phyloP scores from a whole-genome alignment of 1,140 invertebrate genomes.

The Hycleus phaleratus region DNA sequence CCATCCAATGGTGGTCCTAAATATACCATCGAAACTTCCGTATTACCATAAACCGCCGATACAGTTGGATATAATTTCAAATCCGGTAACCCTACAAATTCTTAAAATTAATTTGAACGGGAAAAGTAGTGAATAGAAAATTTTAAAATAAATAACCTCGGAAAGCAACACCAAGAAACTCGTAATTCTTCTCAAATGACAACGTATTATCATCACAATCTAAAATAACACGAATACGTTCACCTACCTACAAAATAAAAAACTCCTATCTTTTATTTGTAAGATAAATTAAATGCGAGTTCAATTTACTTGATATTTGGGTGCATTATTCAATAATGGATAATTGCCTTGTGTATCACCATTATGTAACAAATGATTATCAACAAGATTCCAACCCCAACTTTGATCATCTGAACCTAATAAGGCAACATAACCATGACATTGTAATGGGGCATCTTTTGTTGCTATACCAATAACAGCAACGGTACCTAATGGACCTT shows the following conservation, averaged over 20 bases:
- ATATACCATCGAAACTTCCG: constrained; percentile 99
- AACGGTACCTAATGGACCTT: constrained; percentile 93
- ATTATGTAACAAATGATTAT: constrained; percentile 95
- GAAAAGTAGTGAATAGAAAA: background rate
- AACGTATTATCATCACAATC: constrained; percentile 96
- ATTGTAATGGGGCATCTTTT: constrained; percentile 82
- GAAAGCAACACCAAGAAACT: constrained; percentile 97
- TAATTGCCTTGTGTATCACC: constrained; percentile 93
- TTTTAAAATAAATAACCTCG: constrained; percentile 52
- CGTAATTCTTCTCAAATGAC: constrained; percentile 97
- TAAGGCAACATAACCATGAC: constrained; percentile 90
- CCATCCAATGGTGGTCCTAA: constrained; percentile 90
- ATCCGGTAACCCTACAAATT: constrained; percentile 74
- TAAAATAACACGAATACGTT: constrained; percentile 91
- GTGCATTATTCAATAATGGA: constrained; percentile 92
- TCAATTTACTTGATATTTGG: constrained; percentile 84
- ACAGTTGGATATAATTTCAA: constrained; percentile 92
- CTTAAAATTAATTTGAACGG: background rate
- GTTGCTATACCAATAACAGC: constrained; percentile 94
- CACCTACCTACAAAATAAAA: constrained; percentile 70
- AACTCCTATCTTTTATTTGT: background rate
- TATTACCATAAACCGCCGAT: constrained; percentile 97
- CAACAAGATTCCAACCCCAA: constrained; percentile 99
- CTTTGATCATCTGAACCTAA: constrained; percentile 93
- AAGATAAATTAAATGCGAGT: background rate